A percentile compares a stretch with the other conserved stretches of the same genome.
Conservation (phyloP, 2,888 invertebrate species). For the Volucella zonaria region DNA sequence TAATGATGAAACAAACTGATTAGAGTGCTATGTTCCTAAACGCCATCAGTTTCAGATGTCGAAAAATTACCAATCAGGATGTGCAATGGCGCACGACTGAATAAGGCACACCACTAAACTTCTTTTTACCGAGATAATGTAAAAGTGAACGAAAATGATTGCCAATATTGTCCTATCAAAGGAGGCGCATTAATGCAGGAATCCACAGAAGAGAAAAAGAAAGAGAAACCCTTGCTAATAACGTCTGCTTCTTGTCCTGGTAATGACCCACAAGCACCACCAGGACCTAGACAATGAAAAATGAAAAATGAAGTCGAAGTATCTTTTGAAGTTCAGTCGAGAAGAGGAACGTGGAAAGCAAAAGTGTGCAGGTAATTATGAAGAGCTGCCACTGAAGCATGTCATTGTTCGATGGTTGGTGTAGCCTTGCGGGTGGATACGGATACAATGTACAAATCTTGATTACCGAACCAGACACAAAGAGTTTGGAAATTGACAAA, state of each 20-base stretch:
- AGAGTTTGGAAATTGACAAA: background rate
- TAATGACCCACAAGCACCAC: slow-evolving; percentile 58
- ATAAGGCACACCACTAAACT: too few relatives aligned
- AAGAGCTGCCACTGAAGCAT: slow-evolving; percentile 29
- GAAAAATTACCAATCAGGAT: too few relatives aligned
- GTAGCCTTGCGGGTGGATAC: background rate
- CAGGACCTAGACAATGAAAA: slow-evolving; percentile 57
- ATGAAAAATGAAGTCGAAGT: slow-evolving; percentile 60
- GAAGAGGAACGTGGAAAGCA: background rate
- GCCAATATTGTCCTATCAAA: too few relatives aligned
- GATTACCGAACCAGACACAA: slow-evolving; percentile 30
- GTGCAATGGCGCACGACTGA: too few relatives aligned
- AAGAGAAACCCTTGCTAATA: slow-evolving; percentile 49
- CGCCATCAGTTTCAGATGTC: too few relatives aligned
- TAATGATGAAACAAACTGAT: too few relatives aligned
- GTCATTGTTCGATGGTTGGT: slow-evolving; percentile 5
- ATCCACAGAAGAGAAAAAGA: background rate
- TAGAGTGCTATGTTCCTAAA: too few relatives aligned
- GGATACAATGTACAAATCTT: slow-evolving; percentile 13
- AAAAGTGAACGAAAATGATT: too few relatives aligned
- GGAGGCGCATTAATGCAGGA: too few relatives aligned
- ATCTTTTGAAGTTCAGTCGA: slow-evolving; percentile 56
- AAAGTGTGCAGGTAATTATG: slow-evolving; percentile 59
- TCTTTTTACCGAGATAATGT: too few relatives aligned
- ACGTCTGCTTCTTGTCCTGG: slow-evolving; percentile 50